Percentiles rank a stretch among this genome's conserved stretches.
These are phyloP conservation scores for Episyrphus balteatus DNA, from an alignment of 1,140 invertebrate species.

Conservation along the genomic window DNA sequence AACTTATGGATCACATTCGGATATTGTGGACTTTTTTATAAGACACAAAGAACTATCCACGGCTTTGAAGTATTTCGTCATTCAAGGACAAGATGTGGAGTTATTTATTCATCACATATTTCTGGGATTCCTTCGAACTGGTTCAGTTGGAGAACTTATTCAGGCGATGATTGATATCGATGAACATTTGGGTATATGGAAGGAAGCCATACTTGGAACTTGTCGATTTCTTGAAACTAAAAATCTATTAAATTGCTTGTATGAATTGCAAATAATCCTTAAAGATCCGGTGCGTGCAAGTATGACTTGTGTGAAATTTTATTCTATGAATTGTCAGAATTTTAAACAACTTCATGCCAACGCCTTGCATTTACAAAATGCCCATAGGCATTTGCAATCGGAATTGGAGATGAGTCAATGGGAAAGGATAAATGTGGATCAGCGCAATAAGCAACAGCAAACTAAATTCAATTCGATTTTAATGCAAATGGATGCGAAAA, in stretches of 20 bases:
- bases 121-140: conserved; percentile 49
- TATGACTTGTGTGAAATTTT: conserved; percentile 62
- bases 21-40: conserved; percentile 58
- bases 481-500: conserved; percentile 53
- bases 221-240: conserved; percentile 55
- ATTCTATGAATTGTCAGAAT: conserved; percentile 42
- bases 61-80: conserved; percentile 49
- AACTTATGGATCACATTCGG: conserved; percentile 55
- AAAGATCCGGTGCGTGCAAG: conserved; percentile 58
- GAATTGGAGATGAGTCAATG: conserved; percentile 30
- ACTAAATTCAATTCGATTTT: conserved; percentile 38
- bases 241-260: conserved; percentile 51
- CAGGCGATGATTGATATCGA: conserved; percentile 50
- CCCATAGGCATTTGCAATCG: conserved; percentile 48
- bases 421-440: conserved; percentile 26
- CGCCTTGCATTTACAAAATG: conserved; percentile 45
- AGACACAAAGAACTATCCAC: conserved; percentile 48
- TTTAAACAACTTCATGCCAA: conserved; percentile 46
- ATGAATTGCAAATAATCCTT: conserved; percentile 55
- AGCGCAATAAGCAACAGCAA: conserved; percentile 13
- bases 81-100: conserved; percentile 52
- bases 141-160: conserved; percentile 47
- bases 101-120: conserved; percentile 60
- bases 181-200: conserved; percentile 50
- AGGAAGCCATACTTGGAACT: conserved; percentile 51